Percentiles rank a stretch among this genome's conserved stretches.
These are phyloP conservation scores for Drosophila mulleri DNA, from an alignment of 2,888 invertebrate genomes.

Conservation along the genomic window DNA sequence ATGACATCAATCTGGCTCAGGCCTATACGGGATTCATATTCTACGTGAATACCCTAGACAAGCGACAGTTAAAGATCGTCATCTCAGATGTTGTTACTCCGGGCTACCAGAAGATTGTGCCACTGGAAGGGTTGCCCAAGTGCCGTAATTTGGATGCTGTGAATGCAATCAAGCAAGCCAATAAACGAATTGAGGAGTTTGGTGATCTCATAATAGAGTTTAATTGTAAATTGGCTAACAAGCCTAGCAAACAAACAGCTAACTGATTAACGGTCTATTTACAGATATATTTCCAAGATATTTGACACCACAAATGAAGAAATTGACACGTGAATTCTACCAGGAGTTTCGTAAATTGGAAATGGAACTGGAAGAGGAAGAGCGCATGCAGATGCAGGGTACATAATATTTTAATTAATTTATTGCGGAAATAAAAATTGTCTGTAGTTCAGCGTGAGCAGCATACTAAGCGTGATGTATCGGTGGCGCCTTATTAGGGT, in stretches of 20 bases:
- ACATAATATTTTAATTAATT: constrained; percentile 15
- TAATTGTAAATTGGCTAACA: constrained; percentile 80
- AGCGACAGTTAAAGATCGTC: constrained; percentile 88
- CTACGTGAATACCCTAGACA: constrained; percentile 89
- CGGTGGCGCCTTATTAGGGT: background rate
- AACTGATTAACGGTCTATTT: constrained; percentile 14
- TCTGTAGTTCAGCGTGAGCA: constrained; percentile 17
- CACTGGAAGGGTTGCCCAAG: constrained; percentile 91
- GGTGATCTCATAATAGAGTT: constrained; percentile 91
- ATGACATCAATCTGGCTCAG: constrained; percentile 88
- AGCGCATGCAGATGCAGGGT: constrained; percentile 32
- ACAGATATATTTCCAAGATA: constrained; percentile 86
- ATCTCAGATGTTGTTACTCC: constrained; percentile 90
- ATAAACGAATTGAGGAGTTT: constrained; percentile 83
- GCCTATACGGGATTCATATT: constrained; percentile 90
- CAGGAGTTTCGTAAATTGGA: constrained; percentile 50
- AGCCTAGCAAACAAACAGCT: background rate
- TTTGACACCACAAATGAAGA: constrained; percentile 85
- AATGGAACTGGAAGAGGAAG: constrained; percentile 51
- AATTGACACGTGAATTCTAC: constrained; percentile 78
- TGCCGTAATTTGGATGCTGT: constrained; percentile 86
- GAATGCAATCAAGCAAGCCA: constrained; percentile 86
- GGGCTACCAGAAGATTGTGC: constrained; percentile 89
- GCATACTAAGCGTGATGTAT: constrained; percentile 21
- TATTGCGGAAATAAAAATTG: constrained; percentile 41